Conservation (phyloP, 2,797 vertebrate species). For the Mico argentatus region DNA sequence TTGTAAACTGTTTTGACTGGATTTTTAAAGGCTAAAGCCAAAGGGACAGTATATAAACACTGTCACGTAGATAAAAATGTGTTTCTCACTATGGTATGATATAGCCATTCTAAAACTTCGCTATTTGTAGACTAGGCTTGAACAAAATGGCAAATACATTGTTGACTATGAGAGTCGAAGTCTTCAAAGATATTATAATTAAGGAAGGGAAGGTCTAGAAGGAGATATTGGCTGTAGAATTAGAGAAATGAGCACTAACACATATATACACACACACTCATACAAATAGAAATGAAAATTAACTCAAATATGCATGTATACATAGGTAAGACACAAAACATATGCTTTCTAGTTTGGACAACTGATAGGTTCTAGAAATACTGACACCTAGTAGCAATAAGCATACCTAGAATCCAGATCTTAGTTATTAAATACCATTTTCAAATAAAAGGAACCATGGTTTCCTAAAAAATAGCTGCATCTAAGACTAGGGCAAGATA, state of each 20-base stretch:
- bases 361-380: neutral
- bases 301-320: neutral
- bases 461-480: neutral
- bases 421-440: neutral
- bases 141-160: neutral
- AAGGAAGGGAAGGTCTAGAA: neutral
- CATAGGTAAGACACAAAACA: neutral
- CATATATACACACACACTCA: neutral
- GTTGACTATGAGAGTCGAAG: neutral
- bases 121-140: neutral
- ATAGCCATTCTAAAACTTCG: neutral
- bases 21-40: neutral
- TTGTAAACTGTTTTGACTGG: neutral
- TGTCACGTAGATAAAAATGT: neutral
- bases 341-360: neutral
- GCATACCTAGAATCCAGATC: neutral
- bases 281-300: neutral
- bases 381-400: neutral
- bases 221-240: neutral
- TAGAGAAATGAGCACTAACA: neutral
- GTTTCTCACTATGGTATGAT: neutral
- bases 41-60: neutral
- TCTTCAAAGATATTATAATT: neutral
- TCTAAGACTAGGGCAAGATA: neutral
- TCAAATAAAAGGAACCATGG: neutral